These are phyloP conservation scores for Meloidogyne floridensis DNA, from an alignment of 1,140 invertebrate genomes.

Conservation along the genomic window DNA sequence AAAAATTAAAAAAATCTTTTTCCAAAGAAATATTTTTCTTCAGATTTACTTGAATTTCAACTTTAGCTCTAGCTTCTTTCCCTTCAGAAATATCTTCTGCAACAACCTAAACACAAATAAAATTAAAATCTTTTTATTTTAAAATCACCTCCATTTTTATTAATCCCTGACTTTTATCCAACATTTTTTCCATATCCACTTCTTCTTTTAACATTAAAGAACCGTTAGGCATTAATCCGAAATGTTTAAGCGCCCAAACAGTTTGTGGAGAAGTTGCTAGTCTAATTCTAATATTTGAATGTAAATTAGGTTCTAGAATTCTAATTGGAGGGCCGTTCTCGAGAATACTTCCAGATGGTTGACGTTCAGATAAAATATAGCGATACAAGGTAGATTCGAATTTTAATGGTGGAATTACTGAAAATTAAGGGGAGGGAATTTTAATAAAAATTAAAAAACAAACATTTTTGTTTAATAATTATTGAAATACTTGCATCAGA, in stretches of 20 bases:
- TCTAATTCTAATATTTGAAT: constrained; percentile 30
- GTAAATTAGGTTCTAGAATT: constrained; percentile 29
- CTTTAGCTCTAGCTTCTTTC: constrained; percentile 31
- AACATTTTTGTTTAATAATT: constrained; percentile 7
- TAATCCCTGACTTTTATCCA: constrained; percentile 38
- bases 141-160: constrained; percentile 42
- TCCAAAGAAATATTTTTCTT: background rate
- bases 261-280: constrained; percentile 23
- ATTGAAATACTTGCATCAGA: constrained; percentile 55
- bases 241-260: constrained; percentile 24
- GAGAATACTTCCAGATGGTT: constrained; percentile 40
- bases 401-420: constrained; percentile 10
- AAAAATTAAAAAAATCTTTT: background rate
- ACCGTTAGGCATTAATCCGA: constrained; percentile 52
- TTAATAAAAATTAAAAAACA: background rate
- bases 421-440: background rate
- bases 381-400: constrained; percentile 45
- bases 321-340: constrained; percentile 29
- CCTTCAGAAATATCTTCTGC: constrained; percentile 22
- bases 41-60: constrained; percentile 46
- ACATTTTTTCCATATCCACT: constrained; percentile 41
- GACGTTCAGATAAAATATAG: constrained; percentile 44
- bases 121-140: constrained; percentile 15
- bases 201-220: constrained; percentile 40
- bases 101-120: constrained; percentile 37